Base-by-base conservation (phyloP, 1,140 invertebrate species). In the Trichomalopsis sarcophagae region DNA sequence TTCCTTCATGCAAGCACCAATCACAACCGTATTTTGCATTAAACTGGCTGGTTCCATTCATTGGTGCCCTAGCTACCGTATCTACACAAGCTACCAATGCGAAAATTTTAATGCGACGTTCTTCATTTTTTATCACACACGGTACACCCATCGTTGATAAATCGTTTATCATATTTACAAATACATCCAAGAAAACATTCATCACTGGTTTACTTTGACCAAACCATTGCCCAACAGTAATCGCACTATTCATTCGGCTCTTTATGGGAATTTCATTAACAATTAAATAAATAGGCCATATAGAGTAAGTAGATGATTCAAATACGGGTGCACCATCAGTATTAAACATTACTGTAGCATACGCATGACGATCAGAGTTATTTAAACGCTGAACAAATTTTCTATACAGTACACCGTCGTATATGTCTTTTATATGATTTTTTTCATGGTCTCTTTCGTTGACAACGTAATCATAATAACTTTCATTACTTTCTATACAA, bases 401-500 rank as follows among this genome's bases (percentile, higher is more conserved):
- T 27, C n/a, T 73, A 27, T 73, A 73, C 0, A 73, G 13, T 30
- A 23, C 27, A 13, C 69, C 69, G 27, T 74, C 71, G 13, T 74
- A 74, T 2, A 74, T 33, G 10, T 74, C 71, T 40, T 36, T 74
- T 1, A 74, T 13, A 21, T 74, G 7, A 13, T n/a, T 33, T 33
- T 74, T 33, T 74, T 74, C 71, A 21, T 74, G 75, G 97, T 9
- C 55, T 23, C 62, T 17, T 80, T 78, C 40, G 0, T 33, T 55
- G 1, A 66, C 33, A 1, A 66, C n/a, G 3, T 55, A 74, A 14
- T 74, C 71, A 17, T 74, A 74, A 74, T 74, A 33, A 36, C n/a
- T 40, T 33, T 40, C 71, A 6, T 74, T 10, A 4, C 2, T 74
- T 36, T 74, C 71, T 36, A 74, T 27, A 36, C 14, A 74, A 30